Evolutionary conservation across 1,140 invertebrate genomes (phyloP).

Genomic region (Batillaria attramentaria): DNA sequence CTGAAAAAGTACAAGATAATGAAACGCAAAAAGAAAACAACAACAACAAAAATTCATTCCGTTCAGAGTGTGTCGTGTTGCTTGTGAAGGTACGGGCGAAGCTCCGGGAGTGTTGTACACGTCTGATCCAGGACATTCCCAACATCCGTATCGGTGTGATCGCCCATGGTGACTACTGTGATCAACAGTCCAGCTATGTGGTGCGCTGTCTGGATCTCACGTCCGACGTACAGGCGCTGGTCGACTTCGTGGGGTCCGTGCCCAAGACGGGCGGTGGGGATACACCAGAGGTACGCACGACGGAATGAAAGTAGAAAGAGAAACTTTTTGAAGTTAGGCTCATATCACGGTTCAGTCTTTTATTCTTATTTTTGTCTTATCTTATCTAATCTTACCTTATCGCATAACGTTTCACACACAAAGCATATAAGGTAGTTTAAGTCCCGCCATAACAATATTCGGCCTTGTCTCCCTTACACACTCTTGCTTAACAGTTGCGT

Average conservation of each 20-base stretch:
- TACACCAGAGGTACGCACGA: conserved; percentile 55
- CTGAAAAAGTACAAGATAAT: no score
- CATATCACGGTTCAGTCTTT: no score
- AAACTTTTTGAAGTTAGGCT: no score
- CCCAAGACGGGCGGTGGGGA: conserved; percentile 60
- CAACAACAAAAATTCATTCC: no score
- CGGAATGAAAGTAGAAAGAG: background rate
- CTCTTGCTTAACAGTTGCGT: no score
- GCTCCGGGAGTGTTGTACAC: conserved; percentile 54
- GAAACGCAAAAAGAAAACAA: no score
- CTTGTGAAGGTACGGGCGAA: conserved; percentile 64
- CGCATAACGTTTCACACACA: no score
- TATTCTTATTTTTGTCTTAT: no score
- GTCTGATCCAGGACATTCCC: conserved; percentile 62
- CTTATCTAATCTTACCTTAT: no score
- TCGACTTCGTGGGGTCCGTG: conserved; percentile 53
- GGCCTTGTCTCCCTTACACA: no score
- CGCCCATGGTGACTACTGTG: conserved; percentile 67
- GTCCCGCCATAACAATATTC: no score
- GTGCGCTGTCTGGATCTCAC: conserved; percentile 57
- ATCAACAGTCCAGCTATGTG: conserved; percentile 51
- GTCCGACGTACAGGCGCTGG: conserved; percentile 56
- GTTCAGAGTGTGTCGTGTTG: background rate
- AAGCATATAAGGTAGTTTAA: no score
- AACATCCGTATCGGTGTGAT: conserved; percentile 65